Evolutionary conservation across 2,888 invertebrate species (phyloP).

Genomic region (Drosophila eohydei): DNA sequence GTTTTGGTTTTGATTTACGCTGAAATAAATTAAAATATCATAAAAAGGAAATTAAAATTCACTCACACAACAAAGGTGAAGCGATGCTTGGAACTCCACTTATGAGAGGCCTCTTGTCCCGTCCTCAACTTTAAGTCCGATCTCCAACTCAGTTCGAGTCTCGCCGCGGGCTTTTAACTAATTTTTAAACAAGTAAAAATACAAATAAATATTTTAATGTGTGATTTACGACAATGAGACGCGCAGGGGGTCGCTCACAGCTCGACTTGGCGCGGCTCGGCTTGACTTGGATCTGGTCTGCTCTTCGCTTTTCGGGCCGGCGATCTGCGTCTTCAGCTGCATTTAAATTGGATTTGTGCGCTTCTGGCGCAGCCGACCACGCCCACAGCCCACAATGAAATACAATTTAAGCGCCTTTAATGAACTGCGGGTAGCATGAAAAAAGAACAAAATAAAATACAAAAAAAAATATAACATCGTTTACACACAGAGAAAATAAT

Average conservation of each 20-base stretch:
- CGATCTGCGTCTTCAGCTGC: slow-evolving; percentile 49
- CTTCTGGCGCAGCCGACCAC: slow-evolving; percentile 65
- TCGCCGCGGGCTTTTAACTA: slow-evolving; percentile 73
- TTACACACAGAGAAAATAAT: slow-evolving; percentile 9
- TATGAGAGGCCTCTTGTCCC: not conserved
- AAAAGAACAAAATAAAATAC: not conserved
- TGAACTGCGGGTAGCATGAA: slow-evolving; percentile 52
- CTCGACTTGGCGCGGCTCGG: slow-evolving; percentile 6
- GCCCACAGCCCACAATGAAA: slow-evolving; percentile 62
- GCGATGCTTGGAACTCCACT: slow-evolving; percentile 10
- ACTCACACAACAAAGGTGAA: slow-evolving; percentile 72
- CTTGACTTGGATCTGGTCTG: slow-evolving; percentile 21
- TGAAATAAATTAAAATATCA: slow-evolving; percentile 84
- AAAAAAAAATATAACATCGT: not conserved
- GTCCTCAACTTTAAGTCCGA: not conserved
- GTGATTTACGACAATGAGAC: slow-evolving; percentile 80
- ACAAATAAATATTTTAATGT: slow-evolving; percentile 81
- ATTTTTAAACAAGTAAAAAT: slow-evolving; percentile 81
- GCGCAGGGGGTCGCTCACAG: slow-evolving; percentile 67
- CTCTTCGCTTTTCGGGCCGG: slow-evolving; percentile 7
- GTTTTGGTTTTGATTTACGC: slow-evolving; percentile 83
- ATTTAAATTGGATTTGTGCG: slow-evolving; percentile 80
- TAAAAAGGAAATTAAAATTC: slow-evolving; percentile 84
- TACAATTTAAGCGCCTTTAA: slow-evolving; percentile 79
- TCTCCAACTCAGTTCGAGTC: slow-evolving; percentile 9